Evolutionary conservation across 2,888 invertebrate genomes (phyloP), one percentile per base, ranked within the genome.

Genomic region (Psylliodes chrysocephalus): DNA sequence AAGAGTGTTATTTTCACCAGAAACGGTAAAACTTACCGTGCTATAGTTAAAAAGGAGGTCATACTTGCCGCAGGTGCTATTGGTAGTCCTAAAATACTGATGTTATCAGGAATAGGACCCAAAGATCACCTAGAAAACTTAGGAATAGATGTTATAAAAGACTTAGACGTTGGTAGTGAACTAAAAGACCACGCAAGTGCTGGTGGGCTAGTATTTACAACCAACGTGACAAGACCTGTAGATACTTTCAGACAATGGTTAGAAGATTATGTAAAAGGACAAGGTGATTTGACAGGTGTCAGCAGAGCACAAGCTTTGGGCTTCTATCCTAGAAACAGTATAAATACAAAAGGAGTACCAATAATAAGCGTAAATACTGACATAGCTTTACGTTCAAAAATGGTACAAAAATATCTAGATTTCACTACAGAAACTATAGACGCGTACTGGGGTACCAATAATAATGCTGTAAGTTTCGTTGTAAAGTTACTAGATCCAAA

Each of bases 21-120:
- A 38, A 81, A 84, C 56, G 82, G 83, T 0, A 71, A 81, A 59
- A 80, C 78, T 44, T 80, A 81, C 25, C 80, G 81, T 44, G 86
- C 87, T 0, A 77, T 74, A 59, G 90, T 89, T 0, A 82, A 85
- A 42, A 88, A 86, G 72, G 91, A 91, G 80, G 88, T 94, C 0
- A 89, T 94, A 59, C 68, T 93, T 1, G 88, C 90, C 8, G 92
- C 90, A 1, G 94, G 94, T 0, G 88, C 93, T 0, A 89, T 94
- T 61, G 92, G 91, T 71, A 88, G 76, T 6, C 77, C 77, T 0
- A 75, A 75, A 59, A 47, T 78, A 1, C 54, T 78, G 8, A 74
- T 76, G 75, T 51, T 77, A 5, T 77, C 75, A 15, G 78, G 77
- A n/a, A 65, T 78, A 12, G 78, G 78, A 1, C 77, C 77, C 0